These are phyloP conservation scores for Urocitellus parryii DNA, from an alignment of 2,113 vertebrate species.

Conservation along the genomic window DNA sequence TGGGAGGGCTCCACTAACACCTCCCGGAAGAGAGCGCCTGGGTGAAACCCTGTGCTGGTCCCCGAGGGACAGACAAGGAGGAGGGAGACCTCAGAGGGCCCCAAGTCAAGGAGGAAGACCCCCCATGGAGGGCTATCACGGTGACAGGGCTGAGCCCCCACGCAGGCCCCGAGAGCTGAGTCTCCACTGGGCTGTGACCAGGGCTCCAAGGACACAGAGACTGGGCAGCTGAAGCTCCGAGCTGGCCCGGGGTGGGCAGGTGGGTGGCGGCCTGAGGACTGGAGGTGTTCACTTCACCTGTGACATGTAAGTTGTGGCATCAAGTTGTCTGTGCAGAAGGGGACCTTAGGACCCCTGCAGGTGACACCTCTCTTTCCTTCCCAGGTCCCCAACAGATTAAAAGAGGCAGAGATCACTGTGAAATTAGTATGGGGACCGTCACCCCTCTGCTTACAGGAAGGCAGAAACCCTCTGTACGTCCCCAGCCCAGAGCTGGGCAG, in stretches of 20 bases:
- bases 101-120: neutral
- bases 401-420: neutral
- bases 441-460: neutral
- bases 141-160: no score
- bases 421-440: no score
- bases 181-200: neutral
- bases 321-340: no score
- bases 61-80: neutral
- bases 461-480: neutral
- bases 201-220: rapidly evolving
- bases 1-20: neutral
- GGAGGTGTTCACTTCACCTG: no score
- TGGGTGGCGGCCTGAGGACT: no score
- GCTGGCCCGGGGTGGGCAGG: no score
- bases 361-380: neutral
- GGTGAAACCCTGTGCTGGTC: rapidly evolving
- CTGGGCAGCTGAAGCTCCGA: no score
- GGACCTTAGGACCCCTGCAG: neutral
- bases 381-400: neutral
- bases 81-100: neutral
- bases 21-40: neutral
- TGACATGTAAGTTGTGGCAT: no score
- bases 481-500: neutral
- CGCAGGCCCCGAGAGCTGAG: no score
- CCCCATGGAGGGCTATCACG: neutral